A percentile compares a stretch with the other conserved stretches of the same genome.
These are phyloP conservation scores for Panzeria rudis DNA, from an alignment of 2,888 invertebrate genomes.

Conservation along the genomic window DNA sequence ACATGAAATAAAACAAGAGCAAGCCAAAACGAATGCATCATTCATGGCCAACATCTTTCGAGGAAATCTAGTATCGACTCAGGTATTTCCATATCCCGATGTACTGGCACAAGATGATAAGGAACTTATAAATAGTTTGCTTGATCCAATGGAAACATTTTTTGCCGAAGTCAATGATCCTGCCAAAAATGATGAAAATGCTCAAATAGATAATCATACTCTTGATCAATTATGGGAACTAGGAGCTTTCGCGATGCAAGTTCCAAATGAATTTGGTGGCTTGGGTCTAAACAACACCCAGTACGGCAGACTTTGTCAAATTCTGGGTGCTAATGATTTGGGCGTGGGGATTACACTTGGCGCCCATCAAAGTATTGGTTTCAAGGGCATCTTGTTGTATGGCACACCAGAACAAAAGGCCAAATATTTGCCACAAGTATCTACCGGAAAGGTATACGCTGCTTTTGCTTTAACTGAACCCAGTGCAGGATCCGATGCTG, in stretches of 20 bases:
- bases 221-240: constrained; percentile 93
- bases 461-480: constrained; percentile 99
- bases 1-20: constrained; percentile 63
- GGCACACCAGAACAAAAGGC: constrained; percentile 95
- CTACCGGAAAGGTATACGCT: constrained; percentile 91
- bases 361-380: constrained; percentile 98
- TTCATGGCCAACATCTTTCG: constrained; percentile 97
- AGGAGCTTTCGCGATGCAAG: constrained; percentile 96
- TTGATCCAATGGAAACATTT: constrained; percentile 92
- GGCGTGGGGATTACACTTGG: constrained; percentile 97
- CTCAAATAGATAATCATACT: constrained; percentile 89
- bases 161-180: constrained; percentile 94
- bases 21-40: constrained; percentile 86
- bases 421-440: constrained; percentile 95
- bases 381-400: constrained; percentile 96
- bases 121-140: constrained; percentile 91
- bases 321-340: constrained; percentile 96
- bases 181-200: constrained; percentile 92
- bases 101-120: constrained; percentile 91
- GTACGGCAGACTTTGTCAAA: constrained; percentile 96
- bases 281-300: constrained; percentile 96
- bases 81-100: constrained; percentile 98
- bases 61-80: constrained; percentile 91
- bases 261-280: constrained; percentile 94
- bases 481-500: constrained; percentile 97